A percentile compares a stretch with the other conserved stretches of the same genome.
phyloP scores from a whole-genome alignment of 2,797 vertebrate genomes.

The Notolepis coatsorum region DNA sequence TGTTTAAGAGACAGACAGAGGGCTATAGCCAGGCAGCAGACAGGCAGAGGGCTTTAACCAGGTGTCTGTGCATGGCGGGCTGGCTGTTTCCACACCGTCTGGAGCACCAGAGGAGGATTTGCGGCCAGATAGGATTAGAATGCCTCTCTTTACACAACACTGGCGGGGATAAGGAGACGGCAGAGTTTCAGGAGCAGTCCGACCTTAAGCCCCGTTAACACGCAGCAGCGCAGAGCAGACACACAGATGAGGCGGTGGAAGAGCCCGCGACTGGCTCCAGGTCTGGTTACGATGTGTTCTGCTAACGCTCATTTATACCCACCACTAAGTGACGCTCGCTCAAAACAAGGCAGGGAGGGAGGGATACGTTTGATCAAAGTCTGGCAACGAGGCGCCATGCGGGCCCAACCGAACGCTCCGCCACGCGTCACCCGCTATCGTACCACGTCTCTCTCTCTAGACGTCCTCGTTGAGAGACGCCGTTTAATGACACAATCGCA shows the following conservation, averaged over 20 bases:
- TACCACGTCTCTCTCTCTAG: too few relatives aligned
- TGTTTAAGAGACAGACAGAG: background rate
- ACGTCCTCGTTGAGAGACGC: too few relatives aligned
- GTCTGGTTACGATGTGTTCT: constrained; percentile 59
- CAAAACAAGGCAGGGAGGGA: background rate
- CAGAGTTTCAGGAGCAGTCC: constrained; percentile 73
- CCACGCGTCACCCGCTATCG: too few relatives aligned
- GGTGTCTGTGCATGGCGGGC: constrained; percentile 70
- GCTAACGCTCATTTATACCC: constrained; percentile 25
- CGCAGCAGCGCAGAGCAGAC: constrained; percentile 59
- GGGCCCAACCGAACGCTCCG: too few relatives aligned
- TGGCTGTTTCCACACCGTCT: constrained; percentile 77
- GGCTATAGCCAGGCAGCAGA: constrained; percentile 16
- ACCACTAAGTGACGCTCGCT: constrained; percentile 17
- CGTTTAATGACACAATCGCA: too few relatives aligned
- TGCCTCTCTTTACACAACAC: constrained; percentile 83
- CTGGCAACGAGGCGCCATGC: too few relatives aligned
- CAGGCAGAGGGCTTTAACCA: constrained; percentile 38
- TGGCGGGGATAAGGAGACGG: constrained; percentile 79
- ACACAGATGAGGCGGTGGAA: constrained; percentile 70
- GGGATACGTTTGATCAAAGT: background rate
- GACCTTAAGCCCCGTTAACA: constrained; percentile 80
- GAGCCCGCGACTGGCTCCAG: constrained; percentile 58
- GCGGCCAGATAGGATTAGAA: constrained; percentile 82
- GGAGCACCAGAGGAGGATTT: constrained; percentile 79